Evolutionary conservation across 2,888 invertebrate species (phyloP).

Genomic region (Acrobasis consociella): DNA sequence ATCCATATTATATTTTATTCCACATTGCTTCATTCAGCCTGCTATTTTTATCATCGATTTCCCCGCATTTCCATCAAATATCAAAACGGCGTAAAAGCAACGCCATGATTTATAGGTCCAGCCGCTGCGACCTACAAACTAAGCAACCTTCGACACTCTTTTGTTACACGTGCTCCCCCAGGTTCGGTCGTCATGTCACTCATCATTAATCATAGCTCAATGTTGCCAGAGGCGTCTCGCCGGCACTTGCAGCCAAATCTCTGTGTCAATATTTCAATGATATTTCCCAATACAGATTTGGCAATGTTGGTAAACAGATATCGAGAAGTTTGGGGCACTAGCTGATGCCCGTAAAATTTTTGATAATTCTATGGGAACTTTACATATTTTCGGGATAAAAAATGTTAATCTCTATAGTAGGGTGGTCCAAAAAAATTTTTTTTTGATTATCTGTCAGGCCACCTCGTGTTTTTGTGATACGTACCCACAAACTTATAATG

Average conservation of each 20-base stretch:
- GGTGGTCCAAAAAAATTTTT: no score
- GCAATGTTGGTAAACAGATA: conserved; percentile 33
- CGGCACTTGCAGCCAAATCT: conserved; percentile 63
- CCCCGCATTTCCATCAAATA: conserved; percentile 30
- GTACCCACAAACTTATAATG: no score
- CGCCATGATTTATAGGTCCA: conserved; percentile 76
- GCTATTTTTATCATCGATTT: conserved; percentile 11
- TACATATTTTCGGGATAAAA: no score
- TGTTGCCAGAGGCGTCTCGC: conserved; percentile 75
- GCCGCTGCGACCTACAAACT: conserved; percentile 79
- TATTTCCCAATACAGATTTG: conserved; percentile 10
- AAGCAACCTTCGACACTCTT: conserved; percentile 78
- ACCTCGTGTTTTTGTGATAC: no score
- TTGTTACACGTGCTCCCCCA: conserved; percentile 77
- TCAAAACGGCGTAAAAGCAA: conserved; percentile 59
- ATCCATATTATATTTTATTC: no score
- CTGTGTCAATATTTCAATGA: conserved; percentile 23
- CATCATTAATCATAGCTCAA: conserved; percentile 80
- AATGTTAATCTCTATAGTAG: no score
- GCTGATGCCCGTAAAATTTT: no score
- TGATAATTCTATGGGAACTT: no score
- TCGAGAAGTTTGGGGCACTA: background rate
- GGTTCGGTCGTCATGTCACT: conserved; percentile 79
- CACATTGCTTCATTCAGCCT: background rate
- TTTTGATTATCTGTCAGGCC: no score